These are phyloP conservation scores for Craseonycteris thonglongyai DNA, from an alignment of 2,113 vertebrate species.

Conservation along the genomic window DNA sequence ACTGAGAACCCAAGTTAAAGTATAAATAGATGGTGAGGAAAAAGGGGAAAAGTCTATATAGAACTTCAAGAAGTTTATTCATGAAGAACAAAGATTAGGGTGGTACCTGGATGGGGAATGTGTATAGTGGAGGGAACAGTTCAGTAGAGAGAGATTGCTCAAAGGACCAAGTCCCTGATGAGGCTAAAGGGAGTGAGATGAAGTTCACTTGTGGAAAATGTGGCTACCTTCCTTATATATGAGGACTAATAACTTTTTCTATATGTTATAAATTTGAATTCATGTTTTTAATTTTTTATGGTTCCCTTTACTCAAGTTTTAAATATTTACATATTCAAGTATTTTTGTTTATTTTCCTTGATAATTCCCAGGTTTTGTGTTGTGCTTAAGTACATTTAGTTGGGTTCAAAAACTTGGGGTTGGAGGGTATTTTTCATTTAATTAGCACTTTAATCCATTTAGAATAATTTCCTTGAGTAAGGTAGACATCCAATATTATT, in stretches of 20 bases:
- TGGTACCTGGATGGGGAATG: neutral
- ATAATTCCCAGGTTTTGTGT: neutral
- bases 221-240: neutral
- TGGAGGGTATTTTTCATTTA: neutral
- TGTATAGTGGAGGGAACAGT: neutral
- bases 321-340: neutral
- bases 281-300: neutral
- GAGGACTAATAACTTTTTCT: neutral
- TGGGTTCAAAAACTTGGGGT: too few species aligned
- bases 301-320: neutral
- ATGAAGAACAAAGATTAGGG: neutral
- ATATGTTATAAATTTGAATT: neutral
- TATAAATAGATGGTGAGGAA: neutral
- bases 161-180: neutral
- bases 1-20: neutral
- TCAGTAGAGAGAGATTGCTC: neutral
- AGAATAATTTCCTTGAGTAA: neutral
- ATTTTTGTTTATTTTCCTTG: neutral
- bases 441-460: neutral
- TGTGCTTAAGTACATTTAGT: neutral
- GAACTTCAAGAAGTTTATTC: neutral
- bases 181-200: neutral
- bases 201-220: neutral
- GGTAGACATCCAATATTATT: neutral
- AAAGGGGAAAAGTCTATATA: neutral